Evolutionary conservation across 35 echinoderm and acorn worm species (phyloP).

Genomic region (Eucidaris tribuloides): DNA sequence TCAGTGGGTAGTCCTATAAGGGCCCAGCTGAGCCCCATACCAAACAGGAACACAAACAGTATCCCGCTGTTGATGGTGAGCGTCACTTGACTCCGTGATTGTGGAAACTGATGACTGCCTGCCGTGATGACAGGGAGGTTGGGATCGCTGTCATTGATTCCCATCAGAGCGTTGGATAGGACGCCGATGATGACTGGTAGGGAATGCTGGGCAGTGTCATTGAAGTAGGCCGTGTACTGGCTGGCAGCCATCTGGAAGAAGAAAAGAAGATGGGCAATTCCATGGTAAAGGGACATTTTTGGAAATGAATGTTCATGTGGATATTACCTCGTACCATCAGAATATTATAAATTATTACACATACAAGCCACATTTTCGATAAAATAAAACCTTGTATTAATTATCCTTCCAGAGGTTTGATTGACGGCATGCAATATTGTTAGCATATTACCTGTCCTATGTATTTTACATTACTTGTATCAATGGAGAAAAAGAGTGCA

Average conservation of each 20-base stretch:
- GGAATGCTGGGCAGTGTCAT: constrained; percentile 61
- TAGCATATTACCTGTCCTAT: no score
- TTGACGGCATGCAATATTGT: no score
- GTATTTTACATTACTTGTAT: no score
- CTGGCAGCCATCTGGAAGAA: neutral
- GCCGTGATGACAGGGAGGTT: constrained; percentile 39
- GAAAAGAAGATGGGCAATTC: no score
- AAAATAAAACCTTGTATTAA: no score
- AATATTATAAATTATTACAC: no score
- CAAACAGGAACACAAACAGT: constrained; percentile 46
- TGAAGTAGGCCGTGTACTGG: constrained; percentile 45
- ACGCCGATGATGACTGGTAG: constrained; percentile 44
- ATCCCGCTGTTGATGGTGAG: constrained; percentile 36
- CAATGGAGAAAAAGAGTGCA: no score
- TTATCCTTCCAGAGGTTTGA: no score
- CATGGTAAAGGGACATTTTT: no score
- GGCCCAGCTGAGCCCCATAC: neutral
- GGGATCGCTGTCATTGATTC: neutral
- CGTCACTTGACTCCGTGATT: neutral
- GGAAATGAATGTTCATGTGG: neutral
- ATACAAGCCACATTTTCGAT: no score
- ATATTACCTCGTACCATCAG: neutral
- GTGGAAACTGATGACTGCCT: constrained; percentile 45
- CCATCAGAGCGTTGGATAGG: constrained; percentile 34
- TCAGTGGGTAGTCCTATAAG: constrained; percentile 31